Percentiles rank a stretch among this genome's conserved stretches.
phyloP scores from a whole-genome alignment of 2,113 vertebrate genomes.

The Lycaon pictus region DNA sequence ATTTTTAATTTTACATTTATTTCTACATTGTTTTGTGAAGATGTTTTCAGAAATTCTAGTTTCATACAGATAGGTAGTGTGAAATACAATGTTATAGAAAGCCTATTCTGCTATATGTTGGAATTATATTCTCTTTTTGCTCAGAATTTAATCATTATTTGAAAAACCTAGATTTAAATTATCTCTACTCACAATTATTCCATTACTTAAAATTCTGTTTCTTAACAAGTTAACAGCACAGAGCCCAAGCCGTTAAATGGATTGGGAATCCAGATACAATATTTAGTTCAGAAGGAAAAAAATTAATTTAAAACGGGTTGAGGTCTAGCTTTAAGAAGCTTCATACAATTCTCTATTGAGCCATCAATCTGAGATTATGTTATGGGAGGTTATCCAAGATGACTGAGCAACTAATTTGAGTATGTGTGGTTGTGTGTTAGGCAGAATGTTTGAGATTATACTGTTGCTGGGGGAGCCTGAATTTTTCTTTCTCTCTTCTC shows the following conservation, averaged over 20 bases:
- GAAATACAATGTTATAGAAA: not conserved
- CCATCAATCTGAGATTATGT: not conserved
- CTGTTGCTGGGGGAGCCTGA: accelerated
- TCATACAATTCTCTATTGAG: not conserved
- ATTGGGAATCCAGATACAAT: not conserved
- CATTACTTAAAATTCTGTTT: not conserved
- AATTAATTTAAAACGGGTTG: not conserved
- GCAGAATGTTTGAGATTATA: not conserved
- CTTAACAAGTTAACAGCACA: not conserved
- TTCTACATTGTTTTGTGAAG: not conserved
- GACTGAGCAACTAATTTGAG: not conserved
- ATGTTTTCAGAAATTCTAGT: not conserved
- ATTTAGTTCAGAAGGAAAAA: conserved; percentile 14
- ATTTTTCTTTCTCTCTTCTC: not conserved
- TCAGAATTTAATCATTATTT: not conserved
- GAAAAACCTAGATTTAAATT: conserved; percentile 1
- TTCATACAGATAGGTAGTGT: not conserved
- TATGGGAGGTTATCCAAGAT: not conserved
- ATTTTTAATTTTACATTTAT: not conserved
- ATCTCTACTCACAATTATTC: not conserved
- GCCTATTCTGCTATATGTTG: not conserved
- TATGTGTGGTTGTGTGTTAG: not conserved
- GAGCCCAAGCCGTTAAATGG: not conserved
- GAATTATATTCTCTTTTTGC: not conserved
- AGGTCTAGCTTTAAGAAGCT: not conserved